Conservation (phyloP, 2,113 vertebrate genomes). For the Chamaetylas fuelleborni region DNA sequence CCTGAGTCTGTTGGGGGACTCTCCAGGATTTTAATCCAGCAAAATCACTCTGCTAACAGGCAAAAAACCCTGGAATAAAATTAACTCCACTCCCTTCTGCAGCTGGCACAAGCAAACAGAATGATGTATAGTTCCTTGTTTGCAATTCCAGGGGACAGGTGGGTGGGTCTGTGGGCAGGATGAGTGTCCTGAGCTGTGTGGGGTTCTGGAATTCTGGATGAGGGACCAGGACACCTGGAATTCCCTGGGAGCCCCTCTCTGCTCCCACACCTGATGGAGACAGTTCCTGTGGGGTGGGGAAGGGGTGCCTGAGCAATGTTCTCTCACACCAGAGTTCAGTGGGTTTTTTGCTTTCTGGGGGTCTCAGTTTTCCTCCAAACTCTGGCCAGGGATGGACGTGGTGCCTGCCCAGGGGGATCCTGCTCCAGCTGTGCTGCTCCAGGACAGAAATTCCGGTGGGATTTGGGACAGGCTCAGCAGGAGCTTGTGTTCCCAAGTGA, state of each 20-base stretch:
- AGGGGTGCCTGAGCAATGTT: neutral
- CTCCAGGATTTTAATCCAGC: neutral
- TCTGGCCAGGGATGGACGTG: neutral
- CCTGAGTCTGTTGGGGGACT: neutral
- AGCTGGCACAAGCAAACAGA: neutral
- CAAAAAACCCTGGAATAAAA: neutral
- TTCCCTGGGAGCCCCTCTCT: neutral
- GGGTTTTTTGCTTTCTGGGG: neutral
- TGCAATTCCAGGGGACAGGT: neutral
- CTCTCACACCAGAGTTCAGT: neutral
- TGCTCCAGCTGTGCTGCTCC: neutral
- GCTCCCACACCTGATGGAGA: accelerated
- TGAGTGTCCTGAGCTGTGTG: neutral
- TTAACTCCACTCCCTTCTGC: neutral
- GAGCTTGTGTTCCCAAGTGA: neutral
- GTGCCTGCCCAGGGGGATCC: neutral
- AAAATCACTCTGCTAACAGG: neutral
- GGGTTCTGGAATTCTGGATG: neutral
- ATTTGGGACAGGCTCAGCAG: neutral
- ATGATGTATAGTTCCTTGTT: neutral
- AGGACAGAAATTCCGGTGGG: neutral
- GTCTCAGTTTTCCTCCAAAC: neutral
- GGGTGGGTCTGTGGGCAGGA: neutral
- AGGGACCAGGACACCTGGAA: neutral
- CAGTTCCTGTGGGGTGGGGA: neutral